A percentile compares a stretch with the other conserved stretches of the same genome.
These are phyloP conservation scores for Brachionus rubens DNA, from an alignment of 1,140 invertebrate genomes.

Conservation along the genomic window DNA sequence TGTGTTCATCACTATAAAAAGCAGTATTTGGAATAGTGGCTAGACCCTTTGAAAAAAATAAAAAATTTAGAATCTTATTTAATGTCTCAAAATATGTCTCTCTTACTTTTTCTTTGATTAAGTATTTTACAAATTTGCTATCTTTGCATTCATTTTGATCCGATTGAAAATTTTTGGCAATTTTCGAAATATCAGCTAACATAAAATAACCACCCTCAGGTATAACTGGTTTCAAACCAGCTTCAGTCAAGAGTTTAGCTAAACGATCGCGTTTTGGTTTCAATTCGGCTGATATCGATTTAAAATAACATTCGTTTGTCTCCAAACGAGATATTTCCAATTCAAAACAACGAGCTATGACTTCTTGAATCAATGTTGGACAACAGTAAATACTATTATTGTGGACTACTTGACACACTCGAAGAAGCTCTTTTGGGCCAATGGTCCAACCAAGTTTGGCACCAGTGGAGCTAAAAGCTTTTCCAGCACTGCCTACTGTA, in stretches of 20 bases:
- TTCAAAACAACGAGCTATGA: constrained; percentile 83
- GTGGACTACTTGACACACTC: constrained; percentile 79
- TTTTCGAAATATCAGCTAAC: constrained; percentile 76
- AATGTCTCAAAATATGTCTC: too few relatives aligned
- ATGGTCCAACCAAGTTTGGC: constrained; percentile 95
- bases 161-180: constrained; percentile 47
- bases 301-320: constrained; percentile 76
- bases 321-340: constrained; percentile 72
- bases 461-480: constrained; percentile 94
- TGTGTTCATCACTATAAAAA: constrained; percentile 81
- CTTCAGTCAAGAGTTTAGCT: constrained; percentile 71
- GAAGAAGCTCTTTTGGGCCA: constrained; percentile 62
- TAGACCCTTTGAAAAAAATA: constrained; percentile 84
- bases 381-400: constrained; percentile 91
- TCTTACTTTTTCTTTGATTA: constrained; percentile 53
- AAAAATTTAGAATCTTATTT: constrained; percentile 93
- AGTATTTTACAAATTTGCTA: constrained; percentile 45
- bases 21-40: constrained; percentile 88
- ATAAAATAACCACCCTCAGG: constrained; percentile 97
- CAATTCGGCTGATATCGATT: constrained; percentile 72
- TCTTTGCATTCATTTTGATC: constrained; percentile 31
- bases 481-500: constrained; percentile 93
- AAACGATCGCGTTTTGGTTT: constrained; percentile 78
- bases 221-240: constrained; percentile 82
- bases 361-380: constrained; percentile 81